Evolutionary conservation across 2,113 vertebrate species (phyloP), one percentile per base, ranked within the genome.

Genomic region (Motacilla alba): DNA sequence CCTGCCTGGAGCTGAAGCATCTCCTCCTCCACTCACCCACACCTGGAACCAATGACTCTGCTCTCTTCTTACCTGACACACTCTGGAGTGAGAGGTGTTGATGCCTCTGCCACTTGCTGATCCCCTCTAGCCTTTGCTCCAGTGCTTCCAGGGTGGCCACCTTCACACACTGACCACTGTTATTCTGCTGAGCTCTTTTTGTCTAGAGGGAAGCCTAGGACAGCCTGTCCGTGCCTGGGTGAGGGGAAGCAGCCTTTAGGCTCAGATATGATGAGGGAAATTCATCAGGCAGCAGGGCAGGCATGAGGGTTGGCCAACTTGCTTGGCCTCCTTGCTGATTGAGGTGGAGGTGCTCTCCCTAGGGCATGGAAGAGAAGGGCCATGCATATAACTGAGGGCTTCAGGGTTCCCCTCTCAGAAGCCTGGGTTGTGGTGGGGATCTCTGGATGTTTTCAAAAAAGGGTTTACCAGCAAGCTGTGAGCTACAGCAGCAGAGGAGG

Each of bases 11-110:
- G 41, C 6, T 82, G 41, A 86, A 49, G 30, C 1, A 1, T 27
- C 11, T 53, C 17, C 59, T 80, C 17, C 15, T 77, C 44, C 5
- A 3, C 35, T 73, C 41, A 47, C 27, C 44, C 58, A 64, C 11
- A 20, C 7, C 14, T 67, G 47, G 59, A 81, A 60, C 49, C 0
- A 0, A 47, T 0, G 0, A 15, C 22, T 68, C 35, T 79, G 44
- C 59, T 86, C 33, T 59, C 41, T 67, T 87, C 56, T 80, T 67
- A 73, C 26, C 24, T 33, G n/a, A 69, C 24, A 44, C 10, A 5
- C 15, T 79, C 41, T 47, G 44, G 28, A 90, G 41, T 41, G 15
- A 66, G 76, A 89, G 30, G 66, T 76, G 85, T 63, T 79, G 56
- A 39, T 35, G 11, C 11, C 49, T 79, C 62, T 44, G 4, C 9